Evolutionary conservation across 2,888 invertebrate species (phyloP).

Genomic region (Zhuqinia jingwanae): DNA sequence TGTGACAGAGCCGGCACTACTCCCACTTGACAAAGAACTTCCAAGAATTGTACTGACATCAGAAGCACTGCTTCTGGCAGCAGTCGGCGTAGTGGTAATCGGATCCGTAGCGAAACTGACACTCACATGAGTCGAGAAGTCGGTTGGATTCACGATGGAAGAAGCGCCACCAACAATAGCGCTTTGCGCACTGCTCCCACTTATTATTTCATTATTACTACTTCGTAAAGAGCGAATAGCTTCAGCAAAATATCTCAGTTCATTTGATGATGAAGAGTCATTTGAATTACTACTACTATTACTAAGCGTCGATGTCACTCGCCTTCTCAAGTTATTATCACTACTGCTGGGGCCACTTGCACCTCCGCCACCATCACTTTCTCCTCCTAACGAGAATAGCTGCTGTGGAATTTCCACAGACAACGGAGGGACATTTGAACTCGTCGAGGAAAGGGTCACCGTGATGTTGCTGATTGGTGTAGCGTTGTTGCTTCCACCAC

Average conservation of each 20-base stretch:
- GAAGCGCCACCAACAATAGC: slow-evolving; percentile 2
- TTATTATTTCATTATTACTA: slow-evolving; percentile 24
- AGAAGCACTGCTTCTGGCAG: slow-evolving; percentile 45
- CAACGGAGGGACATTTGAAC: slow-evolving; percentile 47
- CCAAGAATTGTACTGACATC: slow-evolving; percentile 63
- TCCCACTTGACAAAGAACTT: slow-evolving; percentile 33
- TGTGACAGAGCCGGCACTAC: slow-evolving; percentile 27
- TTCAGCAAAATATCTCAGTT: slow-evolving; percentile 47
- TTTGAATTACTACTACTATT: slow-evolving; percentile 51
- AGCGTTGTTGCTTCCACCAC: slow-evolving; percentile 1
- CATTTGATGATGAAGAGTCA: slow-evolving; percentile 54
- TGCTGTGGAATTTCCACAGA: slow-evolving; percentile 65
- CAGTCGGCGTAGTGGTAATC: slow-evolving; percentile 36
- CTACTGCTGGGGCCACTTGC: neutral
- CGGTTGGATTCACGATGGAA: slow-evolving; percentile 40
- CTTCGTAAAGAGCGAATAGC: slow-evolving; percentile 32
- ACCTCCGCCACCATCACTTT: neutral
- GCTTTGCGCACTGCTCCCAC: slow-evolving; percentile 11
- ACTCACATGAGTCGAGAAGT: slow-evolving; percentile 68
- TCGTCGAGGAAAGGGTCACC: slow-evolving; percentile 54
- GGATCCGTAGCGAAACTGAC: slow-evolving; percentile 61
- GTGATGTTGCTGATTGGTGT: slow-evolving; percentile 68
- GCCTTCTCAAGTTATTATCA: slow-evolving; percentile 43
- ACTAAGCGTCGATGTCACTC: slow-evolving; percentile 64
- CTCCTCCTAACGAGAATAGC: slow-evolving; percentile 36